A percentile compares a stretch with the other conserved stretches of the same genome.
phyloP scores from a whole-genome alignment of 1,140 invertebrate genomes.

The Myzus persicae region DNA sequence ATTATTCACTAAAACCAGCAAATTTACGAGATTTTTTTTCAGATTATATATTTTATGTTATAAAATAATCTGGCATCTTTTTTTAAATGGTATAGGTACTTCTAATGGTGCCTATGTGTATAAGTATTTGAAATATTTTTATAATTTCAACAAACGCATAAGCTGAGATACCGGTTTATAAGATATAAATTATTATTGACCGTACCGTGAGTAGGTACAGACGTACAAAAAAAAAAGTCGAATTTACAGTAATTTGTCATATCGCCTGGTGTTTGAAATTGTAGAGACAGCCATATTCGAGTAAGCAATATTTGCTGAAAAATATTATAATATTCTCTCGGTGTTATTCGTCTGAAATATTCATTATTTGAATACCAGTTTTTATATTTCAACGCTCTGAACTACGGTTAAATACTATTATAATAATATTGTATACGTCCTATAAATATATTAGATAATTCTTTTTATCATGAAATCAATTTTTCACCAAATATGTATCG shows the following conservation, averaged over 20 bases:
- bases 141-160: not conserved
- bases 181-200: slow-evolving; percentile 9
- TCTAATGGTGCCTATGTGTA: not conserved
- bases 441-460: not conserved
- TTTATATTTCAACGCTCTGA: not conserved
- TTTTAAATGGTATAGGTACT: not conserved
- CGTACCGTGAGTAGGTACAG: not conserved
- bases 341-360: not conserved
- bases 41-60: not conserved
- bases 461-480: not conserved
- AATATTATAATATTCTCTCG: not conserved
- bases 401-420: not conserved
- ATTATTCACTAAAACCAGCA: not conserved
- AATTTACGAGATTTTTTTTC: not conserved
- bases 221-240: not conserved
- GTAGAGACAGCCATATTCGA: not conserved
- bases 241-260: slow-evolving; percentile 37
- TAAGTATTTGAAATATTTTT: slow-evolving; percentile 34
- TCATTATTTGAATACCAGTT: not conserved
- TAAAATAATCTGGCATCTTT: not conserved
- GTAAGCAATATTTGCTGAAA: not conserved
- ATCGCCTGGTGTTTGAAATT: not conserved
- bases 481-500: not conserved
- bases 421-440: not conserved
- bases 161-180: slow-evolving; percentile 21